Percentiles rank a stretch among this genome's conserved stretches.
phyloP scores from a whole-genome alignment of 2,888 invertebrate genomes.

The Patella caerulea region DNA sequence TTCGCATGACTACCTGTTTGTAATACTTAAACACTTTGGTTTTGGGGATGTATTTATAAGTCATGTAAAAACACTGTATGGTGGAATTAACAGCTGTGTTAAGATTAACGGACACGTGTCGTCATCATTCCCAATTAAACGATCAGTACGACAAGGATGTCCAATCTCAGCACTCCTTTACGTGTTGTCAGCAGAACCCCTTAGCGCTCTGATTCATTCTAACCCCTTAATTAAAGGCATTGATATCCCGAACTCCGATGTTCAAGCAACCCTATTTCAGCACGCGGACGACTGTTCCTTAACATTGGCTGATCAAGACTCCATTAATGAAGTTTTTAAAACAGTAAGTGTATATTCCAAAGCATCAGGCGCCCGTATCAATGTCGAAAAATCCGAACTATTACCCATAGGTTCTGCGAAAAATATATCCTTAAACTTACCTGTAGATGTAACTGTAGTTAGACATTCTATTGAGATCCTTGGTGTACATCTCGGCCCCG shows the following conservation, averaged over 20 bases:
- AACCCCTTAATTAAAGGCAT: neutral
- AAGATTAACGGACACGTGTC: slow-evolving; percentile 39
- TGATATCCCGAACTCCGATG: neutral
- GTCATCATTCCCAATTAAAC: slow-evolving; percentile 9
- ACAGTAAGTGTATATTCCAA: neutral
- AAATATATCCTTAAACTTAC: neutral
- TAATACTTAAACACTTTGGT: slow-evolving; percentile 36
- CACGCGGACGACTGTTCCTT: neutral
- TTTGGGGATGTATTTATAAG: slow-evolving; percentile 39
- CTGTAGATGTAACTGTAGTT: neutral
- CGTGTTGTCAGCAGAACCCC: neutral
- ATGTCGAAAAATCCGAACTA: neutral
- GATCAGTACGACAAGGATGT: neutral
- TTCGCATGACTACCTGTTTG: slow-evolving; percentile 37
- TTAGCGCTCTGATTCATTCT: neutral
- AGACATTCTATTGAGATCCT: neutral
- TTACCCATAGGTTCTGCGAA: neutral
- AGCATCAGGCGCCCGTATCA: neutral
- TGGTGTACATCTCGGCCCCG: neutral
- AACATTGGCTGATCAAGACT: neutral
- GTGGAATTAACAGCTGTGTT: slow-evolving; percentile 34
- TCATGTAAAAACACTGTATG: slow-evolving; percentile 42
- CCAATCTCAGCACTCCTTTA: neutral
- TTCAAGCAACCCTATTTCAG: neutral
- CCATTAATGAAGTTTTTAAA: neutral